Base-by-base conservation (phyloP, 2,888 invertebrate species). In the Gnatocerus cornutus region DNA sequence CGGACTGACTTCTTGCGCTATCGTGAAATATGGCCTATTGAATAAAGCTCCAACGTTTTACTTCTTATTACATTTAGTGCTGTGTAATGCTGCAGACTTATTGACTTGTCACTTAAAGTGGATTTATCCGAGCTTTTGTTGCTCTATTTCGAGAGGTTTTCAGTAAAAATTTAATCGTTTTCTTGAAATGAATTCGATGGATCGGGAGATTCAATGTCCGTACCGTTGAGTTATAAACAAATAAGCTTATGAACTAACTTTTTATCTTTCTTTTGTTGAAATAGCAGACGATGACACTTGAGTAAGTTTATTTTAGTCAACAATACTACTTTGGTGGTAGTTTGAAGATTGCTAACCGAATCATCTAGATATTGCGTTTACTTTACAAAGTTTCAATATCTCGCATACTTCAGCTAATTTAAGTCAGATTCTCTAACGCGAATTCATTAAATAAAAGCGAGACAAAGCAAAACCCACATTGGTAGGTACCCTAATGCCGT, bases 1-100 rank as follows among this genome's bases (percentile, higher is more conserved):
- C 78, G 84, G 75, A 82, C 80, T 75, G 80, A 80, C 79, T 81
- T 80, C 77, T 79, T 79, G 77, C 79, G 79, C 78, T 82, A 80
- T 81, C 79, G 77, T 79, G 76, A 82, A 80, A 82, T 81, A 81
- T 81, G 76, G 80, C 77, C 78, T 78, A 81, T 80, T 80, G 80
- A 81, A 81, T 80, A 78, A 75, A 77, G 77, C 75, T 74, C 71
- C 73, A 71, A 72, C 74, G 76, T 73, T 77, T 78, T 76, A 76
- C 73, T 76, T 77, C 76, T 79, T 78, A 78, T 79, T 80, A 79
- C 77, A 77, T 79, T 79, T 79, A 76, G 70, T 75, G 72, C 73
- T 72, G 71, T 74, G 76, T 76, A 76, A 75, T 76, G 68, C 69
- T 63, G 67, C 64, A 71, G 68, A 72, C 73, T 73, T 73, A 76